phyloP scores from a whole-genome alignment of 2,888 invertebrate genomes.

The Peribatodes rhomboidaria region DNA sequence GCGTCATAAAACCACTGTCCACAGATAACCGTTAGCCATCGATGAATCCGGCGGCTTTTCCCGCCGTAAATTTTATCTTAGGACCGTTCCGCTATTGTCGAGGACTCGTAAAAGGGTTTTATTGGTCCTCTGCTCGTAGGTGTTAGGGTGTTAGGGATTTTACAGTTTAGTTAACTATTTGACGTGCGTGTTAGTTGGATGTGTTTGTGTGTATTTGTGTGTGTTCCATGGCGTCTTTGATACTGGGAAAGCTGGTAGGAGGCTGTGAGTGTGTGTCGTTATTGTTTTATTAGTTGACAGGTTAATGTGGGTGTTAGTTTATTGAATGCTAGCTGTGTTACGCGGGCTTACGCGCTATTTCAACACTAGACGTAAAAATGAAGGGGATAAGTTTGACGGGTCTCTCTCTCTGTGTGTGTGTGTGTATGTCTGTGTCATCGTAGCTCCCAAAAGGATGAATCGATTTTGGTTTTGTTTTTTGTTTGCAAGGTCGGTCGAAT shows the following conservation, averaged over 20 bases:
- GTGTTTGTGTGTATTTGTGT: too few species aligned
- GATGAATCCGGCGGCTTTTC: conserved; percentile 41
- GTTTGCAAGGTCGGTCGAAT: too few species aligned
- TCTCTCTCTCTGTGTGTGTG: too few species aligned
- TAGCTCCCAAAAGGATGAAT: too few species aligned
- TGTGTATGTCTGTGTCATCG: too few species aligned
- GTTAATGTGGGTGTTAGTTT: conserved; percentile 12
- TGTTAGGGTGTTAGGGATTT: conserved; percentile 39
- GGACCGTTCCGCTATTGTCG: conserved; percentile 36
- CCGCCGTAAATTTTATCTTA: conserved; percentile 46
- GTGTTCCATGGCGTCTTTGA: too few species aligned
- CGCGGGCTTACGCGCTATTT: background rate
- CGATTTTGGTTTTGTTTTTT: too few species aligned
- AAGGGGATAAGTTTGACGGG: too few species aligned
- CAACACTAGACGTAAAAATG: too few species aligned
- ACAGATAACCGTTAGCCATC: conserved; percentile 43
- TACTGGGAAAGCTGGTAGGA: too few species aligned
- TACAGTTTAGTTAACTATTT: conserved; percentile 38
- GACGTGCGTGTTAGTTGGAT: conserved; percentile 18
- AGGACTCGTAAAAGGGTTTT: conserved; percentile 38
- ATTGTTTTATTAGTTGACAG: too few species aligned
- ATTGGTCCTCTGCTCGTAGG: conserved; percentile 36
- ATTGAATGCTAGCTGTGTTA: conserved; percentile 10
- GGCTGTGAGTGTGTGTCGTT: too few species aligned
- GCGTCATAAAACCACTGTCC: conserved; percentile 32